phyloP scores from a whole-genome alignment of 1,140 invertebrate species.

The Papilio aristodemus region DNA sequence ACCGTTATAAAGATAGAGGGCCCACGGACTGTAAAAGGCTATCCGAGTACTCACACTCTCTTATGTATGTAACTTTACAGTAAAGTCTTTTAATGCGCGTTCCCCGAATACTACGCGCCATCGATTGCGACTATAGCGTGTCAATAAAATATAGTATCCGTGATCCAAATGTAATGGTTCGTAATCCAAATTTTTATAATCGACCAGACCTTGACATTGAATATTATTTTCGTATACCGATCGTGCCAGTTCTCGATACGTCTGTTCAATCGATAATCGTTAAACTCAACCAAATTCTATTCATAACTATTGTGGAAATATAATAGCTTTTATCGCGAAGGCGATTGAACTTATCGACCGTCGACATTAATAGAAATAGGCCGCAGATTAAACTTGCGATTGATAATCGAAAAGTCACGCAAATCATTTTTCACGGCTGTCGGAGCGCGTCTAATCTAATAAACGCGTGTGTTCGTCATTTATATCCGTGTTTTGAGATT shows the following conservation, averaged over 20 bases:
- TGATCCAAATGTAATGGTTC: conserved; percentile 15
- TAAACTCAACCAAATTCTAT: conserved; percentile 19
- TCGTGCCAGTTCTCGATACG: conserved; percentile 14
- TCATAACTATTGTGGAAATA: neutral
- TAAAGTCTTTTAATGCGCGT: conserved; percentile 38
- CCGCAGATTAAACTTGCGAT: conserved; percentile 53
- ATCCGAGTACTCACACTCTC: conserved; percentile 31
- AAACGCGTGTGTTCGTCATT: conserved; percentile 47
- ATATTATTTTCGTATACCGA: conserved; percentile 8
- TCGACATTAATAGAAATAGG: conserved; percentile 41
- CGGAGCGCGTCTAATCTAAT: conserved; percentile 53
- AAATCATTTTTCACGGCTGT: conserved; percentile 58
- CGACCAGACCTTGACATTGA: conserved; percentile 23
- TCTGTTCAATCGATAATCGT: conserved; percentile 34
- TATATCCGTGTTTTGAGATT: conserved; percentile 51
- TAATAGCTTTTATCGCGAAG: conserved; percentile 33
- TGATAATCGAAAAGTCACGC: conserved; percentile 61
- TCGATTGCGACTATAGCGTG: conserved; percentile 22
- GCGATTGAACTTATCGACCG: conserved; percentile 45
- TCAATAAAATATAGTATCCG: conserved; percentile 10
- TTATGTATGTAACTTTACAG: conserved; percentile 36
- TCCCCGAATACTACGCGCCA: conserved; percentile 30
- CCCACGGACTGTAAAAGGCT: conserved; percentile 39
- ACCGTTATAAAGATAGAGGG: conserved; percentile 41
- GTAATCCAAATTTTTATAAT: conserved; percentile 19